phyloP scores from a whole-genome alignment of 2,113 vertebrate genomes.

The Calyptommatus sinebrachiatus region DNA sequence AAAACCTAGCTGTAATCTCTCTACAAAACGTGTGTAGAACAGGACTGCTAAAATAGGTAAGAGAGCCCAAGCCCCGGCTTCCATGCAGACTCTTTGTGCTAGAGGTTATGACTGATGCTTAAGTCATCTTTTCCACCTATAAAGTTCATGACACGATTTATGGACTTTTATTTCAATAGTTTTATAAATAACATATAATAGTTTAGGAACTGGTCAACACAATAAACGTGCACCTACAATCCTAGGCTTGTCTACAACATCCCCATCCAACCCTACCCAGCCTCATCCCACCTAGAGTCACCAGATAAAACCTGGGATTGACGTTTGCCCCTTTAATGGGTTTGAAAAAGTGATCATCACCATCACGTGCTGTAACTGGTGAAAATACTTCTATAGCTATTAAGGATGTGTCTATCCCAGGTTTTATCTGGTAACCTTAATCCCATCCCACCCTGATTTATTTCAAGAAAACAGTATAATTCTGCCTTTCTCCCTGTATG shows the following conservation, averaged over 20 bases:
- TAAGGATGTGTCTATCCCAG: too few species aligned
- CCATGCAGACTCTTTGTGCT: not conserved
- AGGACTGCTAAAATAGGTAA: not conserved
- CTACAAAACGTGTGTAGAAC: not conserved
- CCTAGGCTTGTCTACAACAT: constrained; percentile 34
- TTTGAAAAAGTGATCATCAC: too few species aligned
- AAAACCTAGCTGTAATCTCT: not conserved
- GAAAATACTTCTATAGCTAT: too few species aligned
- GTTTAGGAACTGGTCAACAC: constrained; percentile 44
- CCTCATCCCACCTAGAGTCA: too few species aligned
- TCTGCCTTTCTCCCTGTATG: not conserved
- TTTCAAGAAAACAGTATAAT: not conserved
- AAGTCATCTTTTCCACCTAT: constrained; percentile 50
- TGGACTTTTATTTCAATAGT: constrained; percentile 62
- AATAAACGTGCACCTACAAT: constrained; percentile 51
- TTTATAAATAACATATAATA: constrained; percentile 62
- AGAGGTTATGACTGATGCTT: constrained; percentile 13
- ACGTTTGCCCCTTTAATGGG: too few species aligned
- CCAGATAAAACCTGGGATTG: too few species aligned
- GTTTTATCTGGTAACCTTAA: too few species aligned
- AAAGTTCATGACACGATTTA: constrained; percentile 35
- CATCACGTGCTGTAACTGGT: too few species aligned
- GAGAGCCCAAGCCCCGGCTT: not conserved
- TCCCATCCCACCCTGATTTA: constrained; percentile 13
- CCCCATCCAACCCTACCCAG: constrained; percentile 12